phyloP scores from a whole-genome alignment of 2,113 vertebrate genomes.

The Sturnus vulgaris region DNA sequence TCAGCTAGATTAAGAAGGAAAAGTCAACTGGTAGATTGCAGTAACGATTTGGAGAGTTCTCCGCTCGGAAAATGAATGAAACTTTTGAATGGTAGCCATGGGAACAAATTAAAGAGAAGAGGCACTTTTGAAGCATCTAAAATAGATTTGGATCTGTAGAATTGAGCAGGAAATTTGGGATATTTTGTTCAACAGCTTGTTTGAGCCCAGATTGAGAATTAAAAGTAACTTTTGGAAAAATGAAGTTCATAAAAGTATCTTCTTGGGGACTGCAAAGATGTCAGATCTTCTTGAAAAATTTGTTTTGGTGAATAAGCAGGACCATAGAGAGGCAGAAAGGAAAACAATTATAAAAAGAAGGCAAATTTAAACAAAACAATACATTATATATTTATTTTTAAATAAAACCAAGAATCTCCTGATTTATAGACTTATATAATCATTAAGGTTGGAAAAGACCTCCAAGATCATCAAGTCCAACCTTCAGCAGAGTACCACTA shows the following conservation, averaged over 20 bases:
- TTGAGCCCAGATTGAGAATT: background rate
- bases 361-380: background rate
- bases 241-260: background rate
- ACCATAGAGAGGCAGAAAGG: background rate
- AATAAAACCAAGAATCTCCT: background rate
- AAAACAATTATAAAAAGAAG: background rate
- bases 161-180: background rate
- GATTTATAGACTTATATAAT: background rate
- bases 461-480: background rate
- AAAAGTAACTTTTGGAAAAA: background rate
- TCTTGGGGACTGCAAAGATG: background rate
- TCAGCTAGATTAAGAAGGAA: slow-evolving; percentile 3
- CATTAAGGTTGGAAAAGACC: background rate
- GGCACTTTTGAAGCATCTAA: background rate
- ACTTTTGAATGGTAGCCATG: slow-evolving; percentile 55
- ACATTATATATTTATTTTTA: background rate
- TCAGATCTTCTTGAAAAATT: background rate
- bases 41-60: background rate
- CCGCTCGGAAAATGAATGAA: slow-evolving; percentile 3
- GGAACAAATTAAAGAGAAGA: slow-evolving; percentile 50
- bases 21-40: slow-evolving; percentile 15
- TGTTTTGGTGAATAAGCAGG: background rate
- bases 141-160: background rate
- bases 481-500: background rate
- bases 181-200: background rate